Evolutionary conservation across 2,113 vertebrate species (phyloP).

Genomic region (Porphyrio hochstetteri): DNA sequence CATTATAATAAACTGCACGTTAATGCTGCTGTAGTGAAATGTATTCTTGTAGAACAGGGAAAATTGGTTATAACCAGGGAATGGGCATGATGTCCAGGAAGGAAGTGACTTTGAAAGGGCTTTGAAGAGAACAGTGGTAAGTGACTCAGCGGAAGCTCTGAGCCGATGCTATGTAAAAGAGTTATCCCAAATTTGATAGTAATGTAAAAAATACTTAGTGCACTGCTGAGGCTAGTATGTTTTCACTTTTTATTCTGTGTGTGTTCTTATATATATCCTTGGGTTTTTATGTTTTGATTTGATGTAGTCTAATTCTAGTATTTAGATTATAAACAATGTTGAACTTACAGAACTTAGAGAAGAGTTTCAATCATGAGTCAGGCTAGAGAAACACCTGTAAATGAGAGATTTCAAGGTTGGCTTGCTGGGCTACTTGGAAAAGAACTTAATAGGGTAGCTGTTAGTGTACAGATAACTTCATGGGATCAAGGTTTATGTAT

Average conservation of each 20-base stretch:
- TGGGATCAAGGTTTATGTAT: background rate
- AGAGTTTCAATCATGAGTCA: background rate
- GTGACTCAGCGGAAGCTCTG: background rate
- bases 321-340: background rate
- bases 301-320: background rate
- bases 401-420: background rate
- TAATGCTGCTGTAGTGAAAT: background rate
- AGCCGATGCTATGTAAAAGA: background rate
- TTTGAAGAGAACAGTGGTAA: background rate
- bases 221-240: background rate
- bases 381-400: background rate
- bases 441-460: background rate
- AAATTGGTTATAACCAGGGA: background rate
- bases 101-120: background rate
- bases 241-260: background rate
- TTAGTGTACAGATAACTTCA: background rate
- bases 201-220: background rate
- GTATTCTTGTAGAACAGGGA: background rate
- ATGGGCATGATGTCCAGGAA: background rate
- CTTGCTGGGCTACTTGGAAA: background rate
- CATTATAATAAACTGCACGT: background rate
- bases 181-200: background rate
- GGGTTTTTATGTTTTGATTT: background rate
- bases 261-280: background rate
- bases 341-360: background rate